Conservation (phyloP, 23 tunicate species). For the Styela clava region DNA sequence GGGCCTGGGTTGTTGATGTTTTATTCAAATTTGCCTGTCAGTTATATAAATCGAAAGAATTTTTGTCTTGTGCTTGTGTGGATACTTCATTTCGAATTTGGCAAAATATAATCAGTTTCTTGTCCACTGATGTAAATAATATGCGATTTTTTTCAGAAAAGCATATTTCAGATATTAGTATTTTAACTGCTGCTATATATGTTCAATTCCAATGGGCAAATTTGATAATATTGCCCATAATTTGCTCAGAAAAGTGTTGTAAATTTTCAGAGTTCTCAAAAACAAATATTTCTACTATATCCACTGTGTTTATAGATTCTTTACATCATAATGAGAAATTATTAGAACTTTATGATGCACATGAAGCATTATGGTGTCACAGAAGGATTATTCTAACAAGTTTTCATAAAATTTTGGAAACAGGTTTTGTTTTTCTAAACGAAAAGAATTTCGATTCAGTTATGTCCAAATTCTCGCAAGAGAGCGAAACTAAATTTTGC, state of each 20-base stretch:
- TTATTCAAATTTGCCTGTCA: neutral
- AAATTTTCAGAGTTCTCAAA: neutral
- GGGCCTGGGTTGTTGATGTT: slow-evolving; percentile 33
- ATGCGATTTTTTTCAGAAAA: slow-evolving; percentile 1
- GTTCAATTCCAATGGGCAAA: neutral
- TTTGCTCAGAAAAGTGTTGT: too few species aligned
- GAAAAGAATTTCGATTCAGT: slow-evolving; percentile 1
- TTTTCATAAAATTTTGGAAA: slow-evolving; percentile 1
- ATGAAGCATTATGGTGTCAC: slow-evolving; percentile 22
- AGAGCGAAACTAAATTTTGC: slow-evolving; percentile 3
- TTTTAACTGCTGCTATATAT: neutral
- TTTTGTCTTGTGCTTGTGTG: neutral
- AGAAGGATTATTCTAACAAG: neutral
- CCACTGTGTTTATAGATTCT: neutral
- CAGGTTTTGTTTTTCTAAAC: neutral
- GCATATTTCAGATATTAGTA: slow-evolving; percentile 5
- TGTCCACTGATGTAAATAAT: neutral
- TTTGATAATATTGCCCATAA: too few species aligned
- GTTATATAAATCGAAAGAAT: too few species aligned
- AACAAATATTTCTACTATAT: neutral
- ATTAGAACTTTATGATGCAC: neutral
- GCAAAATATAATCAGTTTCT: neutral
- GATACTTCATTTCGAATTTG: neutral
- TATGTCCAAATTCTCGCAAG: too few species aligned
- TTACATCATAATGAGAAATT: slow-evolving; percentile 12